Base-by-base conservation (phyloP, 2,888 invertebrate genomes). In the Notodonta dromedarius region DNA sequence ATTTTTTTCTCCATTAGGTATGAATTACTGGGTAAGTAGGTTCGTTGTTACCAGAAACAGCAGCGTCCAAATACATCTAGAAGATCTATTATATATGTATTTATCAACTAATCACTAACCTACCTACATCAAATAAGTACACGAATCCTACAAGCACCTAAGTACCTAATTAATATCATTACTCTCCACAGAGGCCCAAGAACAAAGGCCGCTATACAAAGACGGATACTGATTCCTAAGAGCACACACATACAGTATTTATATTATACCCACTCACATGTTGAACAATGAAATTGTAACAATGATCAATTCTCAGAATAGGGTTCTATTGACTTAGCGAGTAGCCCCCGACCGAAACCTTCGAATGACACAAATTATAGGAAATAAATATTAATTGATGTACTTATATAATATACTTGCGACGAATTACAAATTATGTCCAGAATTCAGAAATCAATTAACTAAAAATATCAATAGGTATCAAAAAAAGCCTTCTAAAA, bases 261-360 rank as follows among this genome's bases (percentile, higher is more conserved):
- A 12, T 44, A 46, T 46, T 12, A 42, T 12, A 42, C 12, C 24
- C 4, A 42, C 11, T 4, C 11, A 51, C 5, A 32, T 52, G 52
- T 13, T 32, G 32, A 39, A 54, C 54, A 54, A 54, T 54, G 54
- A 6, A 39, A 39, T 9, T 54, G 53, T 50, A 63, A 63, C 63
- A 63, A 60, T 59, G 44, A 57, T 58, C 60, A 56, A 50, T 62
- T 51, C 56, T 57, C 55, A 63, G 50, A 57, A 60, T 57, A 54
- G 57, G 32, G 57, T 42, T 55, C 57, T 59, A 63, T 59, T 63
- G 62, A 59, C 50, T 63, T 59, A 63, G 50, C 59, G 54, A 59
- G 59, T 63, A 32, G 57, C 57, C 46, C 55, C 51, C 51, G 35
- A 46, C 55, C 35, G 32, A 56, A 57, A 63, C 60, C 55, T 58